Conservation (phyloP, 2,888 invertebrate genomes). For the Tipula unca region DNA sequence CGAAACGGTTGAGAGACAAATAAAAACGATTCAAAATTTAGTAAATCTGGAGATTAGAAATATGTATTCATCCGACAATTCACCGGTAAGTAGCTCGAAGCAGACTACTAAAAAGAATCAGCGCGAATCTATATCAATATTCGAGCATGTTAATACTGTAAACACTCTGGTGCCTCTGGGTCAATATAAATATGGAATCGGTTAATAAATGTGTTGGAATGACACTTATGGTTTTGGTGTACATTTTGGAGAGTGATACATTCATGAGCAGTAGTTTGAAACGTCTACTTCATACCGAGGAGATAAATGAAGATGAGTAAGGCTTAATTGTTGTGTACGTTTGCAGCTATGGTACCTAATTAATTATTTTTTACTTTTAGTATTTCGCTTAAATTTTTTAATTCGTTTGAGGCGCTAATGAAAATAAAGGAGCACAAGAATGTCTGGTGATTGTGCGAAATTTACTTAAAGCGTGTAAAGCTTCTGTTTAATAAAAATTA, state of each 20-base stretch:
- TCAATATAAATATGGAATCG: conserved; percentile 29
- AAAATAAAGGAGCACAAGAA: conserved; percentile 37
- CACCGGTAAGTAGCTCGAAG: background rate
- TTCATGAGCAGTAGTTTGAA: background rate
- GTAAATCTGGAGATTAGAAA: background rate
- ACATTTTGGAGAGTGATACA: background rate
- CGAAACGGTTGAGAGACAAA: conserved; percentile 28
- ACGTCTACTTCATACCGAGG: background rate
- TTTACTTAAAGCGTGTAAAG: conserved; percentile 34
- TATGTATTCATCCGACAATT: background rate
- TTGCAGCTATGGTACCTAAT: background rate
- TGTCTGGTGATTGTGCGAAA: conserved; percentile 37
- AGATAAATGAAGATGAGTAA: background rate
- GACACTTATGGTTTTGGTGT: conserved; percentile 27
- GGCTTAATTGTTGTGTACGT: too few species aligned
- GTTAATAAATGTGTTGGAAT: conserved; percentile 35
- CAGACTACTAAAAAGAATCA: conserved; percentile 25
- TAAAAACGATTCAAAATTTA: background rate
- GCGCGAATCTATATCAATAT: conserved; percentile 37
- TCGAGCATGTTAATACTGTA: conserved; percentile 31
- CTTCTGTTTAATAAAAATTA: too few species aligned
- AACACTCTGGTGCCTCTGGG: conserved; percentile 27
- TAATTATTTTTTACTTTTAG: background rate
- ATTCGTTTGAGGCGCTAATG: conserved; percentile 34
- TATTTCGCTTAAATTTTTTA: conserved; percentile 33